Evolutionary conservation across 2,113 vertebrate species (phyloP), one percentile per base, ranked within the genome.

Genomic region (Perognathus longimembris): DNA sequence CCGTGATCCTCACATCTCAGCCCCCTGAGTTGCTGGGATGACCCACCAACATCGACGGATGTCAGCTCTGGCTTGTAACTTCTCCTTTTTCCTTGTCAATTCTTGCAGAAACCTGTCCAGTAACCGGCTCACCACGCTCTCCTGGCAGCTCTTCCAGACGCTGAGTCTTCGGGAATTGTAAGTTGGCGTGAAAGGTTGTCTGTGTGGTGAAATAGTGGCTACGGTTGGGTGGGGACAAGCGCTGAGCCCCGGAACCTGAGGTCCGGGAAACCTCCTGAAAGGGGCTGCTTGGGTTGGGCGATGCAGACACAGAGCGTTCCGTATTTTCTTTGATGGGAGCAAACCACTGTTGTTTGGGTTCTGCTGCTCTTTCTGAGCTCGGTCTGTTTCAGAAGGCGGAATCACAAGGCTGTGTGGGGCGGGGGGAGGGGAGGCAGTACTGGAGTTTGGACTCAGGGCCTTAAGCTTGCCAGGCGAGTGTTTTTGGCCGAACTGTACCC

Each of bases 71-170:
- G 61, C 70, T 67, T 97, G 66, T 96, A 85, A 94, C 95, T 95
- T 28, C 15, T 54, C n/a, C 21, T 11, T 45, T 94, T 84, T 91
- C 42, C 61, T 90, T 94, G 89, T 96, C 90, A 2, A 36, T 97
- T 54, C 96, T 96, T 97, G 63, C 98, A 99, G 99, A 99, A 99
- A 99, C 97, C 98, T 99, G 96, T 99, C 99, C 12, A 99, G 98
- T 97, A 99, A 99, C 96, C 99, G 99, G 92, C 98, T 99, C 97
- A 98, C 98, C 94, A 99, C 99, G 8, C 97, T 99, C 85, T 99
- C 99, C 14, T 99, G 99, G 99, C 99, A 99, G 92, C 99, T 99
- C 94, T 99, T 99, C 98, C 98, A 99, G 98, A 99, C 99, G 11
- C 98, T 99, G 96, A 98, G 99, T 96, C 98, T 99, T 97, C 97